phyloP scores from a whole-genome alignment of 1,140 invertebrate genomes.

The Lucilia sericata region DNA sequence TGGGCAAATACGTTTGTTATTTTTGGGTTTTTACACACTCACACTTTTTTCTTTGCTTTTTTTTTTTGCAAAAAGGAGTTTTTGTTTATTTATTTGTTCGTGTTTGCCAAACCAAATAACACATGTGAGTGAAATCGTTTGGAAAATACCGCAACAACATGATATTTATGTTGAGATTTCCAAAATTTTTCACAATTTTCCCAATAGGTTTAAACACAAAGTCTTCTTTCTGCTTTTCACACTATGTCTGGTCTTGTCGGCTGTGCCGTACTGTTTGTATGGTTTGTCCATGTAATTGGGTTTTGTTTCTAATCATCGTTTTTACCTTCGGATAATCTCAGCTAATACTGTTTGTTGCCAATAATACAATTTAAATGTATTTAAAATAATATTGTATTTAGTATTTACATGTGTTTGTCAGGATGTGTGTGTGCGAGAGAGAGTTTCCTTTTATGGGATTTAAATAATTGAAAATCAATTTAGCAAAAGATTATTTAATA shows the following conservation, averaged over 20 bases:
- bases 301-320: slow-evolving; percentile 65
- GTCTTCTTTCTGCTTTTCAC: background rate
- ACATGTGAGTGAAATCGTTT: slow-evolving; percentile 58
- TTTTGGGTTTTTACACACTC: slow-evolving; percentile 54
- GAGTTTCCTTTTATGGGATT: too few species aligned
- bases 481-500: too few species aligned
- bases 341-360: slow-evolving; percentile 66
- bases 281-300: slow-evolving; percentile 59
- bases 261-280: slow-evolving; percentile 15
- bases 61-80: background rate
- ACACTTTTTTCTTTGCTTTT: background rate
- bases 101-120: background rate
- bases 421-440: too few species aligned
- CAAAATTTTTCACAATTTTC: slow-evolving; percentile 29
- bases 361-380: slow-evolving; percentile 38
- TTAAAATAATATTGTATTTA: background rate
- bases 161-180: slow-evolving; percentile 22
- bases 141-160: slow-evolving; percentile 53
- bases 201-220: slow-evolving; percentile 38
- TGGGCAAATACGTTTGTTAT: slow-evolving; percentile 36
- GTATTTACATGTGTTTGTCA: too few species aligned
- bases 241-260: too few species aligned
- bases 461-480: too few species aligned
- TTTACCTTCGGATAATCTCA: slow-evolving; percentile 65
- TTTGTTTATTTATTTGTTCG: slow-evolving; percentile 8